Percentiles rank a stretch among this genome's conserved stretches.
These are phyloP conservation scores for Hippocampus kuda DNA, from an alignment of 2,797 vertebrate genomes.

Conservation along the genomic window DNA sequence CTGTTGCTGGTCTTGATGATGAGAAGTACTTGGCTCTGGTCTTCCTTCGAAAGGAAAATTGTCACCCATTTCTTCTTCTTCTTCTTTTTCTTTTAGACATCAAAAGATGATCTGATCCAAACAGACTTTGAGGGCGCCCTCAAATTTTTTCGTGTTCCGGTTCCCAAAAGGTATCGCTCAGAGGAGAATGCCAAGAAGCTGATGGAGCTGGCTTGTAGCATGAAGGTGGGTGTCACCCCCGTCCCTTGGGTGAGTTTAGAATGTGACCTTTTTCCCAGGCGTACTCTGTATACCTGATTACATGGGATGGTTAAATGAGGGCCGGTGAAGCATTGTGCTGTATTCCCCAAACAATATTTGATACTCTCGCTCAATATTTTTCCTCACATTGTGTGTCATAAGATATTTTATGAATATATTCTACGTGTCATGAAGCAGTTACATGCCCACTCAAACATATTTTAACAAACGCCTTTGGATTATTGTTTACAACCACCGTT, in stretches of 20 bases:
- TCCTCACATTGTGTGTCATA: too few species aligned
- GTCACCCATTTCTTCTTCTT: neutral
- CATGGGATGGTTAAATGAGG: too few species aligned
- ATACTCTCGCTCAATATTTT: too few species aligned
- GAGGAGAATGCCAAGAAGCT: conserved; percentile 98
- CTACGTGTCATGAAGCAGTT: too few species aligned
- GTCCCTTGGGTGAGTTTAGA: neutral
- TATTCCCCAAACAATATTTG: too few species aligned
- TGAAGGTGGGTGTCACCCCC: conserved; percentile 75
- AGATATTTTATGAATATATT: too few species aligned
- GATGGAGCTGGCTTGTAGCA: conserved; percentile 96
- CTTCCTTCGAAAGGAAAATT: neutral
- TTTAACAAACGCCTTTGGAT: neutral
- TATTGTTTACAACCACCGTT: neutral
- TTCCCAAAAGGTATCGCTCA: conserved; percentile 96
- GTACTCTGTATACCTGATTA: too few species aligned
- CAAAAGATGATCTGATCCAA: conserved; percentile 90
- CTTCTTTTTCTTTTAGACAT: conserved; percentile 69
- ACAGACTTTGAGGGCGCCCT: conserved; percentile 96
- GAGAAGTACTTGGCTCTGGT: neutral
- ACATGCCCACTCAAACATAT: too few species aligned
- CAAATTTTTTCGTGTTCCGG: conserved; percentile 96
- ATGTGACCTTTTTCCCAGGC: neutral
- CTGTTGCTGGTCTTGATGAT: too few species aligned
- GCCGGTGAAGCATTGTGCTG: too few species aligned